phyloP scores from a whole-genome alignment of 2,113 vertebrate genomes.

The Uropsilus gracilis region DNA sequence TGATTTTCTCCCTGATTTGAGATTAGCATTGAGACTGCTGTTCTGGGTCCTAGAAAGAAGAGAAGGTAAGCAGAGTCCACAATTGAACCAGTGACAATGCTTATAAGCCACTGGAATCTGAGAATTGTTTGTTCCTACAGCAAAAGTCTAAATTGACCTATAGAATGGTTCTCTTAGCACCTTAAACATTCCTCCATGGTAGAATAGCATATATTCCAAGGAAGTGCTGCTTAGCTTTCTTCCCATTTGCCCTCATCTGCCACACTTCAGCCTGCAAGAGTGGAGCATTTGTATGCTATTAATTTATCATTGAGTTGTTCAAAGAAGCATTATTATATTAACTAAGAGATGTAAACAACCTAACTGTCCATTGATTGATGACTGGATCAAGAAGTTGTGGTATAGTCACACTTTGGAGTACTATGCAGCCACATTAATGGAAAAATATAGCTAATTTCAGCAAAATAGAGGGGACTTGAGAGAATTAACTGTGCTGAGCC shows the following conservation, averaged over 20 bases:
- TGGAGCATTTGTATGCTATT: neutral
- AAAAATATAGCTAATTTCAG: no score
- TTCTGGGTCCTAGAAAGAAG: conserved; percentile 5
- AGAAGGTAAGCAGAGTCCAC: neutral
- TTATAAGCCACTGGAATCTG: neutral
- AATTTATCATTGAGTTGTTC: no score
- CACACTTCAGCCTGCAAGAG: neutral
- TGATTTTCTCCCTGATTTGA: neutral
- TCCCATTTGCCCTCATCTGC: neutral
- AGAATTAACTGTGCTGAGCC: no score
- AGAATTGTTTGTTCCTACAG: neutral
- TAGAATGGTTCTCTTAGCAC: neutral
- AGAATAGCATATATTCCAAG: neutral
- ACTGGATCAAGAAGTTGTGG: no score
- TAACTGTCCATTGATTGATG: no score
- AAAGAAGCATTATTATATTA: no score
- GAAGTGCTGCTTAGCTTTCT: neutral
- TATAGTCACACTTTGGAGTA: no score
- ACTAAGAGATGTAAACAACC: no score
- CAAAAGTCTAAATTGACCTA: neutral
- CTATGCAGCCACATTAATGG: no score
- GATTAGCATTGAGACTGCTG: neutral
- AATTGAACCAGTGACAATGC: neutral
- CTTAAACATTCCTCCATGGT: neutral
- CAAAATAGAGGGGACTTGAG: no score